Evolutionary conservation across 2,113 vertebrate species (phyloP).

Genomic region (Halichoerus grypus): DNA sequence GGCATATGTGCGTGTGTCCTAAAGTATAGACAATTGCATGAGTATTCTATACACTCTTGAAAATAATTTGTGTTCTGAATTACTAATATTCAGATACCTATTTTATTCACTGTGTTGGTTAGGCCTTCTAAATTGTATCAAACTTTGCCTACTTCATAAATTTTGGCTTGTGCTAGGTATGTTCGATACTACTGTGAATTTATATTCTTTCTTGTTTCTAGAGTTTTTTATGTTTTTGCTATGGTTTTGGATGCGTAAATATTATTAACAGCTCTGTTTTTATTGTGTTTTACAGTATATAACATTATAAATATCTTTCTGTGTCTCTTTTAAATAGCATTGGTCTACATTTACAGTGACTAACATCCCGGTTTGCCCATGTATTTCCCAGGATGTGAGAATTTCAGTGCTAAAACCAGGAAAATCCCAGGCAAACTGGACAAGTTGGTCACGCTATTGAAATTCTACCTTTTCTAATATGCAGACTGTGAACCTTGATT

Average conservation of each 20-base stretch:
- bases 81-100: not conserved
- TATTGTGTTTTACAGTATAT: not conserved
- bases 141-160: not conserved
- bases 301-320: not conserved
- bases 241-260: not conserved
- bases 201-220: not conserved
- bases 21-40: not conserved
- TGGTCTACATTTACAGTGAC: not conserved
- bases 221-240: not conserved
- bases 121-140: not conserved
- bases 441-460: not conserved
- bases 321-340: not conserved
- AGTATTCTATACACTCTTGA: not conserved
- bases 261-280: not conserved
- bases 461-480: not conserved
- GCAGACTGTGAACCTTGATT: not conserved
- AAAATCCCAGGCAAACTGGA: not conserved
- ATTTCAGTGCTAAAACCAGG: not conserved
- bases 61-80: constrained; percentile 49
- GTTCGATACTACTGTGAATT: not conserved
- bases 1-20: not conserved
- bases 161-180: not conserved
- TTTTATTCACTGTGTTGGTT: not conserved
- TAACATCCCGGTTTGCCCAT: not conserved
- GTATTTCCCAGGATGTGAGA: not conserved